Conservation (phyloP, 2,888 invertebrate species). For the Eueremaeus valkanovi region DNA sequence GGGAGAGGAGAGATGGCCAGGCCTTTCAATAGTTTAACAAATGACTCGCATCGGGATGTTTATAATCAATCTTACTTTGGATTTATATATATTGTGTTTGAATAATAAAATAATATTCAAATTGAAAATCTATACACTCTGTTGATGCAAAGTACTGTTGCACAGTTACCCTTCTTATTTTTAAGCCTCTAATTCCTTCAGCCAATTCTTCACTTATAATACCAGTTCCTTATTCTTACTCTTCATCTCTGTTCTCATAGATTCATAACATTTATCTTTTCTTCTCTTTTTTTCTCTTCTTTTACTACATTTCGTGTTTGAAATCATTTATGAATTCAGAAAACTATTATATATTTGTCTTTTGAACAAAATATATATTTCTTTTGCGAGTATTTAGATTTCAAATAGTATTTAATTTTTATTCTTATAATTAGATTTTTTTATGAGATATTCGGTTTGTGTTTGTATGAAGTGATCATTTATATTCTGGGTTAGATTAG, state of each 20-base stretch:
- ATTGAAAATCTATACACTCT: too few relatives aligned
- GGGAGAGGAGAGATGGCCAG: too few relatives aligned
- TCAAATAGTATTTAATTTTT: background rate
- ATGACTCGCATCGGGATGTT: conserved; percentile 32
- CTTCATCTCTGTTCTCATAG: background rate
- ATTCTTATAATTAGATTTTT: too few relatives aligned
- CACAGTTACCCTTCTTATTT: background rate
- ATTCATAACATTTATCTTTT: background rate
- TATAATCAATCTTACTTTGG: conserved; percentile 30
- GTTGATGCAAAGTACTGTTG: too few relatives aligned
- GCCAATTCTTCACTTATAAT: background rate
- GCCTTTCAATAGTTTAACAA: background rate
- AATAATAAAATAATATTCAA: conserved; percentile 9
- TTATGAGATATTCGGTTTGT: too few relatives aligned
- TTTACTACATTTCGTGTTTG: background rate
- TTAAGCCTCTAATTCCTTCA: too few relatives aligned
- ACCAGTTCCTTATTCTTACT: background rate
- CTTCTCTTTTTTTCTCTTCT: background rate
- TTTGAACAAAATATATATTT: background rate
- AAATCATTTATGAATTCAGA: background rate
- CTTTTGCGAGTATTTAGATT: background rate
- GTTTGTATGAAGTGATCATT: background rate
- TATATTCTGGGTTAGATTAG: background rate
- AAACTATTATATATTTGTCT: background rate
- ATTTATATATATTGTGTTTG: background rate